Base-by-base conservation (phyloP, 2,797 vertebrate species). In the Florisuga fusca region DNA sequence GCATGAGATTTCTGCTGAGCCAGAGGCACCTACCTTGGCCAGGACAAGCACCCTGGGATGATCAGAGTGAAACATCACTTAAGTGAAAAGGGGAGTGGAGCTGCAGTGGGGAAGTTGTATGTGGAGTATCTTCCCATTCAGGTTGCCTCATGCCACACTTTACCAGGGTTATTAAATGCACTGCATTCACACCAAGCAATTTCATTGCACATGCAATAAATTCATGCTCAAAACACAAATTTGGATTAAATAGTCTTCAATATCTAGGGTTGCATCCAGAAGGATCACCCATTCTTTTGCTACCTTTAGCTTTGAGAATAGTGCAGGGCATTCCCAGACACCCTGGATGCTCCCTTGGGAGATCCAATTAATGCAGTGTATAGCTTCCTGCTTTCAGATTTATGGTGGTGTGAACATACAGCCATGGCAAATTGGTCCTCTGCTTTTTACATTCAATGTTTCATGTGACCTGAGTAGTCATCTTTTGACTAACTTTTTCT, bases 391-490 rank as follows among this genome's bases (percentile, higher is more conserved):
- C 12, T 81, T 55, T 15, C 61, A 67, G 25, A 27, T 63, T 84
- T 58, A 10, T 3, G 27, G 20, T 10, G 27, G 12, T 54, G 38
- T 53, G 51, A 50, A 38, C 38, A 25, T 4, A 38, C 10, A 82
- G 26, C 12, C 15, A 41, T 0, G 0, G 9, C 8, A 19, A 13
- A 18, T 4, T 71, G 31, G 13, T 12, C 31, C 7, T 4, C 6
- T 7, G 6, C 9, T 41, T 88, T 69, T 84, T 71, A 66, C 11
- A 21, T 53, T 74, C 19, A 19, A 0, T 25, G 17, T 41, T 31
- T 66, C 15, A 3, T 10, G 9, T 36, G 11, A 46, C 19, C 27
- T 25, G 23, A 36, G 25, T 29, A 82, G 43, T 15, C 14, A 53
- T 15, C 16, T 55, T 43, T 36, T n/a, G 22, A 15, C 8, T 57